phyloP scores from a whole-genome alignment of 2,113 vertebrate genomes.

The Zosterops borbonicus region DNA sequence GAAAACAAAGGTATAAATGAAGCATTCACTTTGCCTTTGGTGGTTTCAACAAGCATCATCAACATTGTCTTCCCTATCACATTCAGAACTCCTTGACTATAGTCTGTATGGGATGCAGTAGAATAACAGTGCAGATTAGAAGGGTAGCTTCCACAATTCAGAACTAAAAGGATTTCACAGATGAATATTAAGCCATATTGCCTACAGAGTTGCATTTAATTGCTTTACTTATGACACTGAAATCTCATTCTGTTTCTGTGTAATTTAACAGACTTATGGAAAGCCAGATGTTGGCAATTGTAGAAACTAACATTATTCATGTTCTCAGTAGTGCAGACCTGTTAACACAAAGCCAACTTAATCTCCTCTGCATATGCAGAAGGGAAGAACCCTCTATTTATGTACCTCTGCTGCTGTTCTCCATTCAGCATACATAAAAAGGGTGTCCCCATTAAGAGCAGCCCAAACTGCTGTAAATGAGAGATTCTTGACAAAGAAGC shows the following conservation, averaged over 20 bases:
- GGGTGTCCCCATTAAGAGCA: conserved; percentile 8
- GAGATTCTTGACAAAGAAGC: conserved; percentile 25
- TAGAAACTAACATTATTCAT: conserved; percentile 76
- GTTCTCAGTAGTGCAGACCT: conserved; percentile 71
- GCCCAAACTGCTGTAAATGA: conserved; percentile 10
- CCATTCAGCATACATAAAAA: conserved; percentile 54
- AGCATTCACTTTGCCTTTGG: neutral
- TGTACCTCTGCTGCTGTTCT: conserved; percentile 34
- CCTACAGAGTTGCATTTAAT: conserved; percentile 71
- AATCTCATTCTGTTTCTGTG: conserved; percentile 75
- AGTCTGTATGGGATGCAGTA: neutral
- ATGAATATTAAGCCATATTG: conserved; percentile 61
- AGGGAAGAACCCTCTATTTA: conserved; percentile 59
- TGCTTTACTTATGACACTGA: conserved; percentile 75
- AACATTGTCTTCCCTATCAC: neutral
- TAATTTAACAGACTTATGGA: conserved; percentile 82
- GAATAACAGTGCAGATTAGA: conserved; percentile 6
- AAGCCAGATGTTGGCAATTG: conserved; percentile 84
- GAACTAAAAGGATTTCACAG: conserved; percentile 65
- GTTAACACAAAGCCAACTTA: conserved; percentile 74
- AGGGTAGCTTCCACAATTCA: neutral
- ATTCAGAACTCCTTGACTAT: neutral
- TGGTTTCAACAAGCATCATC: neutral
- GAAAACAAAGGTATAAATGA: neutral
- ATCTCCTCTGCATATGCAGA: conserved; percentile 66